Percentiles rank a stretch among this genome's conserved stretches.
Conservation (phyloP, 2,113 vertebrate genomes). For the Stercorarius parasiticus region DNA sequence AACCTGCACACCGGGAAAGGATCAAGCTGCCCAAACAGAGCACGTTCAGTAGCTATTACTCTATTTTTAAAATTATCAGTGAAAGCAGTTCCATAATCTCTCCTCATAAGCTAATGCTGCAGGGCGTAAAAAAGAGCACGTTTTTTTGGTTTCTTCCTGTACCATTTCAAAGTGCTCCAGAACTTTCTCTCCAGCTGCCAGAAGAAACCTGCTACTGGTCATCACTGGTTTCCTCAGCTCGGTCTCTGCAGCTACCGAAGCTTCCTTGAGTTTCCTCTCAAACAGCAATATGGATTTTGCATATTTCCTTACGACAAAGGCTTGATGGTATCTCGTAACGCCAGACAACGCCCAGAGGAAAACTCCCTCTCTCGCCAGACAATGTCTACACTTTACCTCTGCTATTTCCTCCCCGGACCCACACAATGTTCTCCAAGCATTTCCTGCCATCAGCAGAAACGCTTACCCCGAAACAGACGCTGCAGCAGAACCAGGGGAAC, state of each 20-base stretch:
- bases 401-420: background rate
- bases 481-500: background rate
- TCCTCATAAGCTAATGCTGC: background rate
- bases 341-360: background rate
- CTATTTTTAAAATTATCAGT: background rate
- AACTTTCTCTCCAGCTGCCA: background rate
- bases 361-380: background rate
- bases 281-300: background rate
- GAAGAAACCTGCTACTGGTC: background rate
- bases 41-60: too few species aligned
- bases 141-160: background rate
- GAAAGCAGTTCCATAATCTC: background rate
- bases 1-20: background rate
- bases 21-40: background rate
- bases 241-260: background rate
- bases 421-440: background rate
- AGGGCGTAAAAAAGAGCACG: background rate
- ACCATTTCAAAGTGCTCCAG: background rate
- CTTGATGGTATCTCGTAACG: background rate
- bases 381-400: background rate
- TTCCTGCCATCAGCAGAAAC: background rate
- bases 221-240: background rate
- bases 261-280: background rate
- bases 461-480: fast-evolving
- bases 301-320: background rate